Conservation (phyloP, 1,140 invertebrate genomes). For the Diachasma alloeum region DNA sequence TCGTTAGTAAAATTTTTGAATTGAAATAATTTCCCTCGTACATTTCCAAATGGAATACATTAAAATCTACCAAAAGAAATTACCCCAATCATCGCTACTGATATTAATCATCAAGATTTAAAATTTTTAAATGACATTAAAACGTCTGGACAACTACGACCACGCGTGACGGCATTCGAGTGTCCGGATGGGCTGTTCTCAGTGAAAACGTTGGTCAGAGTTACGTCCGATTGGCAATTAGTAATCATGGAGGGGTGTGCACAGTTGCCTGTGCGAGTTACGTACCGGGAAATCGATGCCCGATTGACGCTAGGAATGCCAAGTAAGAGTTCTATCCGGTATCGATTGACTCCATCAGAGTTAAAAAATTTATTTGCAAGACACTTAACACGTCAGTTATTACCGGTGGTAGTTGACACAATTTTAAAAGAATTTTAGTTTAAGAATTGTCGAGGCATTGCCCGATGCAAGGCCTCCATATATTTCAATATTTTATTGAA, state of each 20-base stretch:
- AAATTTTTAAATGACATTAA: background rate
- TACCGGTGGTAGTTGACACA: too few relatives aligned
- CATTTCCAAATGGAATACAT: too few relatives aligned
- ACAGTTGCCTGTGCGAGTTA: slow-evolving; percentile 16
- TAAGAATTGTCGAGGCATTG: too few relatives aligned
- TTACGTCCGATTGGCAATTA: slow-evolving; percentile 25
- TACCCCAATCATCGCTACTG: too few relatives aligned
- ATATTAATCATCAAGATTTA: too few relatives aligned
- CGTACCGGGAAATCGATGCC: slow-evolving; percentile 30
- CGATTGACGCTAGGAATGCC: background rate
- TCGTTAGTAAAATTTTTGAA: too few relatives aligned
- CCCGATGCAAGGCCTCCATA: too few relatives aligned
- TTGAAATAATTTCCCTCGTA: too few relatives aligned
- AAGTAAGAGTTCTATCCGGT: slow-evolving; percentile 16
- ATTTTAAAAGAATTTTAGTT: too few relatives aligned
- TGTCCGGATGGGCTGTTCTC: slow-evolving; percentile 7
- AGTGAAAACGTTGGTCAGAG: slow-evolving; percentile 14
- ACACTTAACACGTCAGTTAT: too few relatives aligned
- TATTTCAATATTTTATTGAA: too few relatives aligned
- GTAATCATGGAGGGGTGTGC: slow-evolving; percentile 8
- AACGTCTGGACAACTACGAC: background rate
- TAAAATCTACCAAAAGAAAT: too few relatives aligned
- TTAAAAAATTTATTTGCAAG: background rate
- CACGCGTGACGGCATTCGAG: slow-evolving; percentile 10
- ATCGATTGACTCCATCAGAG: background rate